phyloP scores from a whole-genome alignment of 2,888 invertebrate genomes.

The Nasonovia ribisnigri region DNA sequence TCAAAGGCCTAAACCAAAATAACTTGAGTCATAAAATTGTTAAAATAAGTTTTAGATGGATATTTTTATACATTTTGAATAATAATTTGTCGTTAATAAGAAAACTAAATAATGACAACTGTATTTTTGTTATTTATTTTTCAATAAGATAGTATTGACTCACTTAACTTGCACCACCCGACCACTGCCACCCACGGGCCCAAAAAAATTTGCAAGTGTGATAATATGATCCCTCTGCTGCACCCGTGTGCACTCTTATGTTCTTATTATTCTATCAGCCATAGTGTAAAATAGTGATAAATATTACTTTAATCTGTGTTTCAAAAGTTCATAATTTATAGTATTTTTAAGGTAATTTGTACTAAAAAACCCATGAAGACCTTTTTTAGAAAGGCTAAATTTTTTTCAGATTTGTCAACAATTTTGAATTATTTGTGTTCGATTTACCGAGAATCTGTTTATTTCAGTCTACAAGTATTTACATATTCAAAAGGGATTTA shows the following conservation, averaged over 20 bases:
- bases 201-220: too few species aligned
- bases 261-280: background rate
- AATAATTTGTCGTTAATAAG: background rate
- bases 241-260: too few species aligned
- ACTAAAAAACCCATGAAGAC: background rate
- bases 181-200: too few species aligned
- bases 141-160: background rate
- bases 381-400: background rate
- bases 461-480: background rate
- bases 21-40: background rate
- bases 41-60: background rate
- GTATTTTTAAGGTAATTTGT: background rate
- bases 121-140: background rate
- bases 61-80: background rate
- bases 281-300: background rate
- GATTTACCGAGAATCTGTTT: background rate
- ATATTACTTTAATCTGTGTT: background rate
- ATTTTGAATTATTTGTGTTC: background rate
- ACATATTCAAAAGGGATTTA: background rate
- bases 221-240: too few species aligned
- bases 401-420: background rate
- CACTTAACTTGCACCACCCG: background rate
- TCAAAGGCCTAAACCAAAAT: background rate
- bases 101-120: background rate
- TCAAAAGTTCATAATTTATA: background rate